phyloP scores from a whole-genome alignment of 2,797 vertebrate genomes.

The Okamejei kenojei region DNA sequence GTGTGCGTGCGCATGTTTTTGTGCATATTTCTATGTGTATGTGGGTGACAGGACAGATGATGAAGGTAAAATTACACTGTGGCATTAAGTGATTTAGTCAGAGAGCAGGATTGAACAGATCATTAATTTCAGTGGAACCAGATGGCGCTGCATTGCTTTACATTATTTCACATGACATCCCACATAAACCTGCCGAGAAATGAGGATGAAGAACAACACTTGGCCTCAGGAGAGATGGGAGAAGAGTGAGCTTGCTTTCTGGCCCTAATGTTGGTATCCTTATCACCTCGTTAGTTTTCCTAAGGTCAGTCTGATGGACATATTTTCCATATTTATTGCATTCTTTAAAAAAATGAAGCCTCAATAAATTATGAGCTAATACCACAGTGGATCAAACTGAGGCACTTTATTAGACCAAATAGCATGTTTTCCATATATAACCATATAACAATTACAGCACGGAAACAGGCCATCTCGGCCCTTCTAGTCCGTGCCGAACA shows the following conservation, averaged over 20 bases:
- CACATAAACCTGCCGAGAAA: conserved; percentile 20
- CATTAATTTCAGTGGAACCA: conserved; percentile 25
- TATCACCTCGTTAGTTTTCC: conserved; percentile 33
- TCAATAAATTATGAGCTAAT: conserved; percentile 8
- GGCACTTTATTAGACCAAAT: background rate
- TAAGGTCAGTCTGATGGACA: background rate
- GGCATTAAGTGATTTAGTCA: background rate
- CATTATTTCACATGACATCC: conserved; percentile 21
- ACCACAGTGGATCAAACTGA: background rate
- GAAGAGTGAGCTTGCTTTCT: background rate
- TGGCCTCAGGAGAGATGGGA: background rate
- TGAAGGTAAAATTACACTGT: background rate
- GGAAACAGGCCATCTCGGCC: no score
- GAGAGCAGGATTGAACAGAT: background rate
- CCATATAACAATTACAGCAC: no score
- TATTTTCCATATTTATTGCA: conserved; percentile 13
- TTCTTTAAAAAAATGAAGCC: conserved; percentile 11
- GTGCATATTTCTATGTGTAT: background rate
- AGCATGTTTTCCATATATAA: background rate
- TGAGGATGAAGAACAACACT: background rate
- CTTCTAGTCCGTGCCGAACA: no score
- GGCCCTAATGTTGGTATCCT: conserved; percentile 10
- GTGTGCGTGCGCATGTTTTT: background rate
- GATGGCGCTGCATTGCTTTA: background rate
- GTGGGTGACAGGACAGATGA: background rate